Conservation (phyloP, 2,113 vertebrate species). For the Larimichthys polyactis region DNA sequence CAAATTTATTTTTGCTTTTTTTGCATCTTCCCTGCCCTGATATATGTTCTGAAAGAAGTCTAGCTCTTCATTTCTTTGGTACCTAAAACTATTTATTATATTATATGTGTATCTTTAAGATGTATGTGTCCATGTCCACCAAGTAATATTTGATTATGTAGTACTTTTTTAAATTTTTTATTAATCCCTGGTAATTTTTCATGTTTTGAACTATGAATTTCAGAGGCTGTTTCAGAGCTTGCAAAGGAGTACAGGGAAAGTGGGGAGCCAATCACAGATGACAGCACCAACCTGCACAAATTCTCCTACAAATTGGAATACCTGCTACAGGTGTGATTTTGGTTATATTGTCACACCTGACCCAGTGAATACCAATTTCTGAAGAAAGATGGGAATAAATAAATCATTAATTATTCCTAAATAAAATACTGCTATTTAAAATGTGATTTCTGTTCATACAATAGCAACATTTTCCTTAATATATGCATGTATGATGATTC, state of each 20-base stretch:
- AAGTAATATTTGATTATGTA: too few species aligned
- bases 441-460: not conserved
- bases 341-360: not conserved
- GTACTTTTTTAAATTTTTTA: not conserved
- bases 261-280: slow-evolving; percentile 95
- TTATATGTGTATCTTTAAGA: not conserved
- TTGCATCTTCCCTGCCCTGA: not conserved
- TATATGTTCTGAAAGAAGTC: not conserved
- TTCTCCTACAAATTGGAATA: slow-evolving; percentile 98
- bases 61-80: not conserved
- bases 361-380: not conserved
- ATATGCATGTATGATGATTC: not conserved
- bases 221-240: slow-evolving; percentile 93
- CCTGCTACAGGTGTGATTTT: slow-evolving; percentile 91
- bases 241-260: slow-evolving; percentile 91
- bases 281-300: slow-evolving; percentile 94
- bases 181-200: not conserved
- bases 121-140: not conserved
- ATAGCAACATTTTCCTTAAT: not conserved
- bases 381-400: not conserved
- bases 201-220: slow-evolving; percentile 46
- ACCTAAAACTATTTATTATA: not conserved
- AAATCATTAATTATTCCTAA: not conserved
- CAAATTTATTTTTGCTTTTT: not conserved
- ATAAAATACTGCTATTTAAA: not conserved